Evolutionary conservation across 2,113 vertebrate genomes (phyloP), one percentile per base, ranked within the genome.

Genomic region (Tachysurus vachellii): DNA sequence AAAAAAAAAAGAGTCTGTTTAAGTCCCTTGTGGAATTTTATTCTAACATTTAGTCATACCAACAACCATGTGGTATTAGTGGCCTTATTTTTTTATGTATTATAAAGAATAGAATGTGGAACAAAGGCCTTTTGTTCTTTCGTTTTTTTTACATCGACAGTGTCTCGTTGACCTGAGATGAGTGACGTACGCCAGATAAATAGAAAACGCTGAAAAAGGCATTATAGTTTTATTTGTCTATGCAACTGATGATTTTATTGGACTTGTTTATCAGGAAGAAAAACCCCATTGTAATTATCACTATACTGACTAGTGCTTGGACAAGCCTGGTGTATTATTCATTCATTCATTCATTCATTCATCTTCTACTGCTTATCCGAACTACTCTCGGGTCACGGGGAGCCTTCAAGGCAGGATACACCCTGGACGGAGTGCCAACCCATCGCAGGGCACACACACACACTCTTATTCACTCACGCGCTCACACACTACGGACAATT

Each of bases 1-100:
- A 36, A 36, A 36, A 36, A 36, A 36, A 36, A 36, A 87, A 89
- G 56, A 82, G 90, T 91, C 89, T 91, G 92, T 93, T 93, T 92
- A 93, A 91, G 93, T 92, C 90, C 89, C 92, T 87, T 66, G 87
- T 83, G 89, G 91, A 59, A 89, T 92, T 87, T 90, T 93, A 88
- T 93, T 93, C 93, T 92, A 92, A 92, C 91, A 90, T 93, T 95
- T 91, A 94, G 94, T 94, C 91, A 91, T 90, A 92, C 91, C 89
- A 82, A 93, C 92, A 92, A 92, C 93, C 93, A 94, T 94, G 92
- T 95, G 94, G 93, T 92, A 94, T 93, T 92, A 93, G 93, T 93
- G 93, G 90, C 87, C 92, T 91, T 91, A 82, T 91, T 91, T 92
- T 92, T 88, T 77, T 77, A 50, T 50, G 5, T 50, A 92, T 92